These are phyloP conservation scores for Cynopterus sphinx DNA, from an alignment of 2,797 vertebrate species.

Conservation along the genomic window DNA sequence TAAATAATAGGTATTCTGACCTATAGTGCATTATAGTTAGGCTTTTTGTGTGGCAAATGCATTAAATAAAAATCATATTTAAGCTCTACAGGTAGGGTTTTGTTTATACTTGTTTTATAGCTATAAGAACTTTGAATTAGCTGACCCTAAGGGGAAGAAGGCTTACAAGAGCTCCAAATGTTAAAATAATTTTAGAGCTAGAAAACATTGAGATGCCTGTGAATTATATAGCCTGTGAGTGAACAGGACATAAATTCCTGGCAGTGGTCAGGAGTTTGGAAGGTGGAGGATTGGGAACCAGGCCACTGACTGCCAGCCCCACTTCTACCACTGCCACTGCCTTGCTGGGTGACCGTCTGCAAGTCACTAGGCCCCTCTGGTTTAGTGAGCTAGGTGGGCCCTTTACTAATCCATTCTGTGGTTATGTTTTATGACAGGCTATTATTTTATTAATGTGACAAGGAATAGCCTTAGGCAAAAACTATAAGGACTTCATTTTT, in stretches of 20 bases:
- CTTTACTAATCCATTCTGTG: not conserved
- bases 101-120: constrained; percentile 21
- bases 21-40: not conserved
- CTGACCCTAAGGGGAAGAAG: not conserved
- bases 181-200: constrained; percentile 35
- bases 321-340: not conserved
- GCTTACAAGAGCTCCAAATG: not conserved
- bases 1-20: constrained; percentile 44
- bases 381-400: not conserved
- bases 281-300: not conserved
- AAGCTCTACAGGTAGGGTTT: not conserved
- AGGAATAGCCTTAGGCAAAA: constrained; percentile 16
- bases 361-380: not conserved
- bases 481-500: not conserved
- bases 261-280: not conserved
- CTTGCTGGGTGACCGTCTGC: not conserved
- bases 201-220: not conserved
- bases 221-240: not conserved
- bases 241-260: constrained; percentile 6
- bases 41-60: not conserved
- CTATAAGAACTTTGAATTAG: not conserved
- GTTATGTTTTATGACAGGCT: not conserved
- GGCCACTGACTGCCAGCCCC: not conserved
- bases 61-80: constrained; percentile 44
- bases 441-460: not conserved